A percentile compares a stretch with the other conserved stretches of the same genome.
phyloP scores from a whole-genome alignment of 2,113 vertebrate genomes.

The Odocoileus hemionus region DNA sequence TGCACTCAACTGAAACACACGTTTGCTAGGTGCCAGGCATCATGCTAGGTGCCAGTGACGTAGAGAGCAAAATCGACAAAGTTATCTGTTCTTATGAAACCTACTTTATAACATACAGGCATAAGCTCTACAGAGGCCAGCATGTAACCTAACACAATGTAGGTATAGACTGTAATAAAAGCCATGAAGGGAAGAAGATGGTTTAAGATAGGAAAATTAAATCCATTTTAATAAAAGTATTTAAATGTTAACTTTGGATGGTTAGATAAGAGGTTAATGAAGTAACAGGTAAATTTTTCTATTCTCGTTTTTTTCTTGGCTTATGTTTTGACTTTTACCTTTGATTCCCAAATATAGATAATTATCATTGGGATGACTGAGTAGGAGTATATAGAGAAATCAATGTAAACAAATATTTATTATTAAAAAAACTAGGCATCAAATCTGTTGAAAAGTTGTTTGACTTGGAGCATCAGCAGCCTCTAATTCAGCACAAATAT shows the following conservation, averaged over 20 bases:
- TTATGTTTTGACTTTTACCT: neutral
- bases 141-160: neutral
- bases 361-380: neutral
- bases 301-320: neutral
- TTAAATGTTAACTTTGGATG: neutral
- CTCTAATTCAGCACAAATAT: neutral
- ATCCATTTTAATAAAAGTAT: neutral
- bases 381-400: neutral
- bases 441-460: neutral
- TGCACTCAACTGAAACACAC: neutral
- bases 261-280: neutral
- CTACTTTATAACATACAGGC: neutral
- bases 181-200: neutral
- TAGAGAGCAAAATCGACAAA: neutral
- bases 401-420: neutral
- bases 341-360: neutral
- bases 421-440: neutral
- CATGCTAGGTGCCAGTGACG: too few species aligned
- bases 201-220: neutral
- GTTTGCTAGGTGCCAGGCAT: neutral
- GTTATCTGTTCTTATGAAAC: neutral
- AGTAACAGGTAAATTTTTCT: neutral
- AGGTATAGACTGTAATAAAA: neutral
- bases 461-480: neutral
- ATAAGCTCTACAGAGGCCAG: neutral